These are phyloP conservation scores for Fulmarus glacialis DNA, from an alignment of 2,113 vertebrate species.

Conservation along the genomic window DNA sequence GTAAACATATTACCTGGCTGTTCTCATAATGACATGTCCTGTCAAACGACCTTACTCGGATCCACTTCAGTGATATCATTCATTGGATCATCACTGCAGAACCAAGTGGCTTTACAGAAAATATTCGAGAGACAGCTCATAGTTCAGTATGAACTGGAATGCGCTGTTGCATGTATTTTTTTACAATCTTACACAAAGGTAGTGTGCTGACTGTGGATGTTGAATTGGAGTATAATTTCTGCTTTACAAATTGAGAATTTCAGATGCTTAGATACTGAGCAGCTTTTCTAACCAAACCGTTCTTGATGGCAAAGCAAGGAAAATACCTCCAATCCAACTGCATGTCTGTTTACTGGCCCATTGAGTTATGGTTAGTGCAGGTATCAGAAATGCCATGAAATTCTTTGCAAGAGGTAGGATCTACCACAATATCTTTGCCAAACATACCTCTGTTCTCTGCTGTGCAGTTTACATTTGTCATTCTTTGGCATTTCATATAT, in stretches of 20 bases:
- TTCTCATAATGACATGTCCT: neutral
- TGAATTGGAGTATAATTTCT: neutral
- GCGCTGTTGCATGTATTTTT: fast-evolving
- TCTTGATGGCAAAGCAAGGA: neutral
- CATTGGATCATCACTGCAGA: neutral
- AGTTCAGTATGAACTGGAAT: neutral
- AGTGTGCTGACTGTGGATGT: neutral
- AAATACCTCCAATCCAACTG: neutral
- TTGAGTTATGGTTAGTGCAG: neutral
- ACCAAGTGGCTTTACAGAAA: neutral
- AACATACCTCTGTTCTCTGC: neutral
- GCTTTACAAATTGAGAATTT: neutral
- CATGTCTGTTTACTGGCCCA: neutral
- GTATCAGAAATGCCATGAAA: neutral
- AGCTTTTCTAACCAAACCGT: neutral
- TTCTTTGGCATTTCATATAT: neutral
- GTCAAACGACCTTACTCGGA: neutral
- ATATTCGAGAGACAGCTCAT: neutral
- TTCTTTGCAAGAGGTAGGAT: neutral
- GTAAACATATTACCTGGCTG: neutral
- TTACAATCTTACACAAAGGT: neutral
- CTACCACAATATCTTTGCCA: neutral
- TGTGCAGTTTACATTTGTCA: neutral
- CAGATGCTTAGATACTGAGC: neutral
- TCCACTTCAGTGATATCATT: neutral